phyloP scores from a whole-genome alignment of 2,797 vertebrate genomes.

The Neosilurus mollespiculum region DNA sequence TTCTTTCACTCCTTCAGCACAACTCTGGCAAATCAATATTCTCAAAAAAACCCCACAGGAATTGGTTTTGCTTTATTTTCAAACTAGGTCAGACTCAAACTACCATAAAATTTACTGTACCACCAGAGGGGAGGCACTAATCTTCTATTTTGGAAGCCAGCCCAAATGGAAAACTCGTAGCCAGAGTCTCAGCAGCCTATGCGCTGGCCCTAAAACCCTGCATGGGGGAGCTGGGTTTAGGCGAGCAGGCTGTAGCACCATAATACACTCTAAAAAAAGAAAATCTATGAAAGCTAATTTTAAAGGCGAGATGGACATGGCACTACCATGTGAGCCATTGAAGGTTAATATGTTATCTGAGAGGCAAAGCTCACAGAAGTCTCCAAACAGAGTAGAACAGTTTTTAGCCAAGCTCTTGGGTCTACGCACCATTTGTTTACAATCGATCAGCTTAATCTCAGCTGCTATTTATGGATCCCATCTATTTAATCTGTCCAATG shows the following conservation, averaged over 20 bases:
- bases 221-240: conserved; percentile 25
- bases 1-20: conserved; percentile 57
- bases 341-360: conserved; percentile 51
- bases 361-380: conserved; percentile 35
- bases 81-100: conserved; percentile 68
- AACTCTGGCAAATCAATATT: conserved; percentile 68
- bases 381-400: conserved; percentile 9
- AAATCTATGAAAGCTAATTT: conserved; percentile 46
- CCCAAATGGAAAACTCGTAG: conserved; percentile 55
- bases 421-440: conserved; percentile 30
- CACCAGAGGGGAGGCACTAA: conserved; percentile 50
- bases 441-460: conserved; percentile 48
- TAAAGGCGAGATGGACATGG: conserved; percentile 40
- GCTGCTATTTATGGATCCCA: conserved; percentile 43
- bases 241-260: conserved; percentile 38
- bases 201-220: conserved; percentile 50
- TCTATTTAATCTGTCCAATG: conserved; percentile 42
- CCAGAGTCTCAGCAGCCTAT: conserved; percentile 48
- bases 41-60: conserved; percentile 64
- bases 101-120: conserved; percentile 65
- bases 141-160: conserved; percentile 57
- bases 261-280: conserved; percentile 34
- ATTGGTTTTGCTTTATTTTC: conserved; percentile 69
- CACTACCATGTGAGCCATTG: conserved; percentile 45
- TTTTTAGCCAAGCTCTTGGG: conserved; percentile 18